Evolutionary conservation across 2,113 vertebrate species (phyloP).

Genomic region (Macroglossus sobrinus): DNA sequence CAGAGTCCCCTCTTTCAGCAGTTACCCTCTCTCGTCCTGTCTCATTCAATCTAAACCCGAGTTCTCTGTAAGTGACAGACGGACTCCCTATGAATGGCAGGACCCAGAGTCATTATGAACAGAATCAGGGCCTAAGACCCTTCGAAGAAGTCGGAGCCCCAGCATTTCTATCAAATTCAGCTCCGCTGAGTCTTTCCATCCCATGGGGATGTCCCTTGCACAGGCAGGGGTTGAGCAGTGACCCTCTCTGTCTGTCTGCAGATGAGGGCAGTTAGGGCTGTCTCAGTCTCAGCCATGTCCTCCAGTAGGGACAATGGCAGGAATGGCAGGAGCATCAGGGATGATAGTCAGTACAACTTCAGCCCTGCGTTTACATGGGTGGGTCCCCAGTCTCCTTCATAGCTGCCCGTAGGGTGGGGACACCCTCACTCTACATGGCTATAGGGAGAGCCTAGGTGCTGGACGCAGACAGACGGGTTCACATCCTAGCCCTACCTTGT

Average conservation of each 20-base stretch:
- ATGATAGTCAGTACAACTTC: background rate
- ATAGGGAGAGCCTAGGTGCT: too few species aligned
- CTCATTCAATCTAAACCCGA: background rate
- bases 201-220: rapidly evolving
- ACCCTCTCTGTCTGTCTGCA: background rate
- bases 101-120: too few species aligned
- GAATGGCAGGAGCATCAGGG: rapidly evolving
- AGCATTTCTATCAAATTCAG: too few species aligned
- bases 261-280: background rate
- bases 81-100: background rate
- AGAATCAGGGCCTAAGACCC: background rate
- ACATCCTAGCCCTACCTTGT: rapidly evolving
- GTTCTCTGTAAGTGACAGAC: background rate
- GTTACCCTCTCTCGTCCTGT: too few species aligned
- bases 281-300: background rate
- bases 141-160: background rate
- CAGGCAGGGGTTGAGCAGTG: rapidly evolving
- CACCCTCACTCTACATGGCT: rapidly evolving
- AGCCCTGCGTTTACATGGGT: background rate
- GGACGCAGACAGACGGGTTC: background rate
- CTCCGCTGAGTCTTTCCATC: background rate
- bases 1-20: background rate
- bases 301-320: rapidly evolving
- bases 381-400: background rate
- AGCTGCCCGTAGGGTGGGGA: background rate